phyloP scores from a whole-genome alignment of 2,797 vertebrate genomes.

The Ctenochaetus hawaiiensis region DNA sequence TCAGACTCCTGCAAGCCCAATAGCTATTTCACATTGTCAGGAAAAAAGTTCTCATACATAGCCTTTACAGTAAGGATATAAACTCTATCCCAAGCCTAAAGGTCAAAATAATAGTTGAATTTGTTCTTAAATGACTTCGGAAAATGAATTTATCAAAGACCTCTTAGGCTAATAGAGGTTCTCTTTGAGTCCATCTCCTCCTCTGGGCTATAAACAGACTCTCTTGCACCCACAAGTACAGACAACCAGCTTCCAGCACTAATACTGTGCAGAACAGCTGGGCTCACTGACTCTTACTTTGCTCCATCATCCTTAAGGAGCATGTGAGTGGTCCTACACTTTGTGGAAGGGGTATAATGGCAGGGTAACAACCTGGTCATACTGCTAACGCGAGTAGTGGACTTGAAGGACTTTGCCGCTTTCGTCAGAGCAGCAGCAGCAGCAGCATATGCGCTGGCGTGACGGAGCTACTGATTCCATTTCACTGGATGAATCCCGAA shows the following conservation, averaged over 20 bases:
- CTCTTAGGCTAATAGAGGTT: constrained; percentile 26
- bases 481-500: constrained; percentile 61
- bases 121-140: constrained; percentile 26
- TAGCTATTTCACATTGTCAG: constrained; percentile 48
- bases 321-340: constrained; percentile 54
- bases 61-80: constrained; percentile 6
- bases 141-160: constrained; percentile 24
- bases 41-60: constrained; percentile 30
- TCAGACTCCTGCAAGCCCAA: constrained; percentile 47
- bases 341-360: constrained; percentile 48
- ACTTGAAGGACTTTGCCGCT: constrained; percentile 55
- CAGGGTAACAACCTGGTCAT: constrained; percentile 53
- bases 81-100: constrained; percentile 16
- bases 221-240: constrained; percentile 18
- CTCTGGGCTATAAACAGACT: constrained; percentile 34
- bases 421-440: constrained; percentile 37
- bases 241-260: constrained; percentile 2
- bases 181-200: constrained; percentile 25
- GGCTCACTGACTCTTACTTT: constrained; percentile 42
- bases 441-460: constrained; percentile 31
- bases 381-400: constrained; percentile 54
- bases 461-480: constrained; percentile 68
- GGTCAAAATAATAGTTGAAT: constrained; percentile 28
- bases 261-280: constrained; percentile 45
- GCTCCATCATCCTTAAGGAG: constrained; percentile 54